Percentiles rank a stretch among this genome's conserved stretches.
These are phyloP conservation scores for Lepilemur septentrionalis DNA, from an alignment of 2,797 vertebrate species.

Conservation along the genomic window DNA sequence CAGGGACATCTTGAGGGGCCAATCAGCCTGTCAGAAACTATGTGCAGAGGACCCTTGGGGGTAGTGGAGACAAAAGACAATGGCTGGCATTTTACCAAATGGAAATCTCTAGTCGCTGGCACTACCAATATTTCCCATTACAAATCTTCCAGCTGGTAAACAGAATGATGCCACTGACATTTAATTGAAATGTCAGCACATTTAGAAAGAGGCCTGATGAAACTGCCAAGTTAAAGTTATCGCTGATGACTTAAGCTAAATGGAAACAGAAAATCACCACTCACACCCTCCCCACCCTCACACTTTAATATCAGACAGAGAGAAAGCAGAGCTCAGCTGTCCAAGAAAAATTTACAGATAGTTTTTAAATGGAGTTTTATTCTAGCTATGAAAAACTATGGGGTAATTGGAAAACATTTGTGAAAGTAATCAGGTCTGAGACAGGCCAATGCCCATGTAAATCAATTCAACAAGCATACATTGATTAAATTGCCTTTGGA, in stretches of 20 bases:
- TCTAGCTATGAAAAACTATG: constrained; percentile 53
- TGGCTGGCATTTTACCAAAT: constrained; percentile 68
- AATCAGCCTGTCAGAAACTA: constrained; percentile 28
- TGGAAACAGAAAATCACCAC: constrained; percentile 69
- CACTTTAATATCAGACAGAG: background rate
- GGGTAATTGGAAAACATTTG: constrained; percentile 61
- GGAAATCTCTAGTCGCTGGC: constrained; percentile 63
- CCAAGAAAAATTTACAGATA: constrained; percentile 60
- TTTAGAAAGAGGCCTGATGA: constrained; percentile 73
- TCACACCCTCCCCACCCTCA: background rate
- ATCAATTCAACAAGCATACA: constrained; percentile 60
- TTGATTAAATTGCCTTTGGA: constrained; percentile 64
- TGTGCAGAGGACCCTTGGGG: background rate
- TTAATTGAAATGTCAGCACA: constrained; percentile 80
- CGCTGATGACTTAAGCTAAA: constrained; percentile 70
- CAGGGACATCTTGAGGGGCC: background rate
- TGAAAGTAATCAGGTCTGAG: constrained; percentile 63
- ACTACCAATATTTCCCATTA: constrained; percentile 64
- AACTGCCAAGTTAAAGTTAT: constrained; percentile 76
- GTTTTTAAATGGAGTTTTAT: constrained; percentile 63
- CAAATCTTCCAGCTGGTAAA: constrained; percentile 77
- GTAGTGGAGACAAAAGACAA: background rate
- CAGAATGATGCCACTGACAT: constrained; percentile 77
- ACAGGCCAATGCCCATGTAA: constrained; percentile 46
- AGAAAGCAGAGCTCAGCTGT: constrained; percentile 14